Evolutionary conservation across 2,888 invertebrate species (phyloP), one percentile per base, ranked within the genome.

Genomic region (Pachymerium ferrugineum): DNA sequence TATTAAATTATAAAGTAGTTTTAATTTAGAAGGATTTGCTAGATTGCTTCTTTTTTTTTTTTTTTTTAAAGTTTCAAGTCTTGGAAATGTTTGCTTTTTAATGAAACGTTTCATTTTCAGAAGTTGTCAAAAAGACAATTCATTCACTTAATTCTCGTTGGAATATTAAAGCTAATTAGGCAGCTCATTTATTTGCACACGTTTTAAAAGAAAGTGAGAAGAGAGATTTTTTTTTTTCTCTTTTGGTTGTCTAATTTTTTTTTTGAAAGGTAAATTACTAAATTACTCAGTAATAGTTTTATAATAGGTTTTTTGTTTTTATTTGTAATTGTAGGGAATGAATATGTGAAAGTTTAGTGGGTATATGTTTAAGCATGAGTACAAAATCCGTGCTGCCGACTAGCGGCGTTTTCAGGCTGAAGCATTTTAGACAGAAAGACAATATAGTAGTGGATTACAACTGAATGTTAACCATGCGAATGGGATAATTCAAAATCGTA

Each of bases 101-200:
- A 54, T 54, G 47, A 54, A 54, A 54, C 47, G 47, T 22, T 54
- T 54, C 19, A 54, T 54, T 54, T 22, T 54, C 47, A 54, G 47
- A 16, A 54, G 47, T 54, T 54, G 47, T 54, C 47, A 54, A 54
- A 54, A 54, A 54, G 47, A 54, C 47, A 19, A 54, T 54, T 19
- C 47, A 54, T 54, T 54, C 47, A 54, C 19, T 10, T 54, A 54
- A 54, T 54, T 54, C 47, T 54, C 47, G 19, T 54, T 54, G 47
- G 47, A 22, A 54, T 54, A 54, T 54, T 54, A 54, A 54, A 54
- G 47, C 16, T 54, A 54, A 54, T 54, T 54, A 54, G 47, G 22
- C 47, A 54, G 47, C 47, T 54, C 47, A 54, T 54, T 54, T 54
- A 12, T 54, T 54, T 54, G 47, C 47, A 54, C 22, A 54, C 22